A percentile compares a stretch with the other conserved stretches of the same genome.
These are phyloP conservation scores for Pantherophis guttatus DNA, from an alignment of 2,113 vertebrate species.

Conservation along the genomic window DNA sequence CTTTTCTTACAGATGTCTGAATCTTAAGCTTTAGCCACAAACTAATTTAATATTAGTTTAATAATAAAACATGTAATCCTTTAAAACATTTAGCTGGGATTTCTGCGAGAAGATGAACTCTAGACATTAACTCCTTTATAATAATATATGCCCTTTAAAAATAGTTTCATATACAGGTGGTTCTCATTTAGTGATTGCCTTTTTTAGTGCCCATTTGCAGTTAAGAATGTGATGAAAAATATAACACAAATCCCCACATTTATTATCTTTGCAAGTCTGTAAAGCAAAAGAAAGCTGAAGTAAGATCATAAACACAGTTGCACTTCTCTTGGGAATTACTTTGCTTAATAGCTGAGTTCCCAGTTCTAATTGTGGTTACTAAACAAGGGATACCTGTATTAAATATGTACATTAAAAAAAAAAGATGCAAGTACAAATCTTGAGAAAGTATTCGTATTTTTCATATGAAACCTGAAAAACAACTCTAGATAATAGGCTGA, in stretches of 20 bases:
- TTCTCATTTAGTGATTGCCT: not conserved
- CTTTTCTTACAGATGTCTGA: not conserved
- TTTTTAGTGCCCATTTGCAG: not conserved
- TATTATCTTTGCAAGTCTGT: not conserved
- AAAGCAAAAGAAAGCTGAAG: not conserved
- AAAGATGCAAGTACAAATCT: not conserved
- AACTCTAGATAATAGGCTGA: not conserved
- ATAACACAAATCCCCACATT: not conserved
- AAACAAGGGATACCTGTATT: not conserved
- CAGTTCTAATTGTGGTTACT: not conserved
- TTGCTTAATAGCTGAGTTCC: not conserved
- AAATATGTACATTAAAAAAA: not conserved
- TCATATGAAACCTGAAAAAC: not conserved
- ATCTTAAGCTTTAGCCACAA: not conserved
- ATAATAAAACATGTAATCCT: not conserved
- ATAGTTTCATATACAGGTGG: not conserved
- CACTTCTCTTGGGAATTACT: not conserved
- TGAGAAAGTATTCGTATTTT: not conserved
- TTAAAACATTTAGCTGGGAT: not conserved
- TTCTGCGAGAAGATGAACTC: not conserved
- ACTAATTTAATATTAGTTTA: not conserved
- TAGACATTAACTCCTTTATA: not conserved
- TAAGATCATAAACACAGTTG: not conserved
- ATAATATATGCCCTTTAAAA: conserved; percentile 6
- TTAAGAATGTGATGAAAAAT: not conserved